Percentiles rank a stretch among this genome's conserved stretches.
Evolutionary conservation across 2,888 invertebrate species (phyloP).

Genomic region (Cheilosia grossa): DNA sequence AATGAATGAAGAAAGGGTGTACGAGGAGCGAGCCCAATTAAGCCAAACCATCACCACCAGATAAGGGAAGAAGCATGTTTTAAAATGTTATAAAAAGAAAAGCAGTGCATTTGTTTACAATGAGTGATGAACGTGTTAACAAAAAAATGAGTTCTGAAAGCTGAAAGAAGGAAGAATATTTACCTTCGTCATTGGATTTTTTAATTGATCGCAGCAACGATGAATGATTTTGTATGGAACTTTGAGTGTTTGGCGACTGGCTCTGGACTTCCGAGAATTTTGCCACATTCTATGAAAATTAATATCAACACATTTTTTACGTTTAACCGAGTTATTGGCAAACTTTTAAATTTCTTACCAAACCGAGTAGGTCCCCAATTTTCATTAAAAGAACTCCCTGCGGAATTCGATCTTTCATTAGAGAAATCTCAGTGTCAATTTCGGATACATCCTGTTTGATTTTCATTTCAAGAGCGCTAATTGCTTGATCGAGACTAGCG

Average conservation of each 20-base stretch:
- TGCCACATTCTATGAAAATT: slow-evolving; percentile 36
- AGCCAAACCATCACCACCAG: slow-evolving; percentile 67
- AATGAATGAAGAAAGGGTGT: slow-evolving; percentile 43
- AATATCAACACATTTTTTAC: not conserved
- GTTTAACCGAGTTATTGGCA: not conserved
- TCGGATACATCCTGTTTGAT: slow-evolving; percentile 66
- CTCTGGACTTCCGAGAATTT: slow-evolving; percentile 52
- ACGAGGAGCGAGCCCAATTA: slow-evolving; percentile 40
- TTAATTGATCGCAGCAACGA: slow-evolving; percentile 50
- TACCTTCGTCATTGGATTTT: slow-evolving; percentile 70
- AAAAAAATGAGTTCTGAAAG: not conserved
- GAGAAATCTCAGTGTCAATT: slow-evolving; percentile 43
- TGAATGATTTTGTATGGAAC: slow-evolving; percentile 52
- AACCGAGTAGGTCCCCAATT: slow-evolving; percentile 78
- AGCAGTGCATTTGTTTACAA: slow-evolving; percentile 34
- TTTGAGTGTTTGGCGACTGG: slow-evolving; percentile 13
- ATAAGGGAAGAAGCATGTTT: slow-evolving; percentile 39
- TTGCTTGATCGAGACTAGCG: slow-evolving; percentile 78
- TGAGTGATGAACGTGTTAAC: slow-evolving; percentile 21
- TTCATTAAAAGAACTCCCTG: slow-evolving; percentile 78
- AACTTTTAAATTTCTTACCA: slow-evolving; percentile 74
- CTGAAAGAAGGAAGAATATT: not conserved
- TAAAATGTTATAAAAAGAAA: slow-evolving; percentile 26
- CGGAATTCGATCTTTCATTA: slow-evolving; percentile 60
- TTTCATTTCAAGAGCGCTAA: slow-evolving; percentile 77